These are phyloP conservation scores for Acanthococcus lagerstroemiae DNA, from an alignment of 2,888 invertebrate species.

Conservation along the genomic window DNA sequence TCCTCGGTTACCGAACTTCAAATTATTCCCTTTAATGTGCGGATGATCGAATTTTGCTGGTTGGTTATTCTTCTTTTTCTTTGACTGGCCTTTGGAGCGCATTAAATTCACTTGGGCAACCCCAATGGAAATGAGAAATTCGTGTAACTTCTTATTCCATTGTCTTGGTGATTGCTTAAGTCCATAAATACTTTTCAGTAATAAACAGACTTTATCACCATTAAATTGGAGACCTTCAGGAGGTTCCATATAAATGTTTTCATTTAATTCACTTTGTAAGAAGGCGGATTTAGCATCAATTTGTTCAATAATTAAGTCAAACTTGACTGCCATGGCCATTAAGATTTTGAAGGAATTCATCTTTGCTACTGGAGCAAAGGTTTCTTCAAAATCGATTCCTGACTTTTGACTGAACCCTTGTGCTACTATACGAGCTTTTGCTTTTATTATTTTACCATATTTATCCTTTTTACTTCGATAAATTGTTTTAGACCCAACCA, in stretches of 20 bases:
- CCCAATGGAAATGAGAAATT: not conserved
- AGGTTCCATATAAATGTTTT: not conserved
- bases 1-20: too few species aligned
- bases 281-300: not conserved
- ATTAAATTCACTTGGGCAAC: too few species aligned
- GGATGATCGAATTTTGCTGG: too few species aligned
- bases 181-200: not conserved
- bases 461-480: constrained; percentile 37
- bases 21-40: too few species aligned
- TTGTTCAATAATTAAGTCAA: not conserved
- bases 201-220: not conserved
- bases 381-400: constrained; percentile 38
- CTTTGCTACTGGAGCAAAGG: constrained; percentile 36
- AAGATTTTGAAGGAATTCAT: not conserved
- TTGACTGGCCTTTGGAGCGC: too few species aligned
- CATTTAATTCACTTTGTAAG: not conserved
- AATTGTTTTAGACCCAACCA: constrained; percentile 36
- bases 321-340: not conserved
- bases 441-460: constrained; percentile 35
- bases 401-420: constrained; percentile 37
- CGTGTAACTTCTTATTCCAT: not conserved
- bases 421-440: constrained; percentile 39
- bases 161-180: not conserved
- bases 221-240: not conserved
- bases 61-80: too few species aligned